These are phyloP conservation scores for Mustela nigripes DNA, from an alignment of 2,113 vertebrate species.

Conservation along the genomic window DNA sequence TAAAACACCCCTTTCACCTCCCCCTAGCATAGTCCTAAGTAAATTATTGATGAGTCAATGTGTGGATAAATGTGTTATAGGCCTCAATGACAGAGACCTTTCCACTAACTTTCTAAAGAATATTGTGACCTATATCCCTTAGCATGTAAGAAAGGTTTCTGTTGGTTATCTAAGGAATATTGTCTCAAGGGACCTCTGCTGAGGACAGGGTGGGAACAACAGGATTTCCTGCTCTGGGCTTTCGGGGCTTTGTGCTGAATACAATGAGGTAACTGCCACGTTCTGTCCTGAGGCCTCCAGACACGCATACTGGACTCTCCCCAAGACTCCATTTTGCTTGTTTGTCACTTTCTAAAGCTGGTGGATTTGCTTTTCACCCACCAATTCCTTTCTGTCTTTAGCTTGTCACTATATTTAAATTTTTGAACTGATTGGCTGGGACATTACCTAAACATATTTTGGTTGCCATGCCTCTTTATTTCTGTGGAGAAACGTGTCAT, in stretches of 20 bases:
- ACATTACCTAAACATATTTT: background rate
- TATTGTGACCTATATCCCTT: background rate
- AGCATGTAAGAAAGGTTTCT: background rate
- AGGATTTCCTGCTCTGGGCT: conserved; percentile 75
- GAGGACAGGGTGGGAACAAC: conserved; percentile 59
- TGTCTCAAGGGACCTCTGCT: background rate
- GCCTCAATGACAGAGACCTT: background rate
- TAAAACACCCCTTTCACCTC: background rate
- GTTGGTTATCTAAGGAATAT: conserved; percentile 10
- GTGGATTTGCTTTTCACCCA: background rate
- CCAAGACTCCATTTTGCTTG: conserved; percentile 40
- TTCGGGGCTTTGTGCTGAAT: conserved; percentile 46
- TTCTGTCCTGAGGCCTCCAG: background rate
- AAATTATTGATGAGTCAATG: background rate
- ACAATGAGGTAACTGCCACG: background rate
- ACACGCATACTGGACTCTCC: background rate
- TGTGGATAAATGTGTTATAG: background rate
- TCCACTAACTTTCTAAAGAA: background rate
- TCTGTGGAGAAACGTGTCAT: background rate
- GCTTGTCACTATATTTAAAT: background rate
- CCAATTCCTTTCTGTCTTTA: conserved; percentile 30
- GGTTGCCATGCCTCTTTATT: background rate
- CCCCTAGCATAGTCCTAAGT: background rate
- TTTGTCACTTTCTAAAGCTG: conserved; percentile 49
- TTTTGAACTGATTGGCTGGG: conserved; percentile 43